Evolutionary conservation across 2,888 invertebrate species (phyloP).

Genomic region (Alentia gelatinosa): DNA sequence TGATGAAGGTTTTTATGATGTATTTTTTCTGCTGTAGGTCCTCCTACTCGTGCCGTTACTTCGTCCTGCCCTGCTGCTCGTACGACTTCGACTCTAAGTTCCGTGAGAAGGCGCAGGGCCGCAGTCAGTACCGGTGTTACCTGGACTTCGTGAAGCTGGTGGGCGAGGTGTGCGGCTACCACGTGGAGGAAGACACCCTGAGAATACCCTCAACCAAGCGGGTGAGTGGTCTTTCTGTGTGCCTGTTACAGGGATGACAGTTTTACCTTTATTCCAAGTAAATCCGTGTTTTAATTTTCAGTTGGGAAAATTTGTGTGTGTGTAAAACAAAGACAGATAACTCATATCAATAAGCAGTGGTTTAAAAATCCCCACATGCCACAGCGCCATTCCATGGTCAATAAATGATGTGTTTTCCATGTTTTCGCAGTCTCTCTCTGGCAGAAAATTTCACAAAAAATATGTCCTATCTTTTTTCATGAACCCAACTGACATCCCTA

Average conservation of each 20-base stretch:
- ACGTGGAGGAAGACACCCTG: conserved; percentile 88
- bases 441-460: no score
- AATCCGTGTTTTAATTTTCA: neutral
- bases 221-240: conserved; percentile 79
- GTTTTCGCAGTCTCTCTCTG: no score
- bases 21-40: no score
- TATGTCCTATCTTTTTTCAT: no score
- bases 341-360: no score
- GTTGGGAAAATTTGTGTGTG: no score
- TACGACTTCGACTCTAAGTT: conserved; percentile 95
- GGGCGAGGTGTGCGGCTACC: conserved; percentile 89
- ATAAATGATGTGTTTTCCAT: no score
- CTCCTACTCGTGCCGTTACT: conserved; percentile 86
- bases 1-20: no score
- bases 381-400: no score
- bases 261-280: neutral
- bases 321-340: conserved; percentile 80
- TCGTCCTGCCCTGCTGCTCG: conserved; percentile 96
- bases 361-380: no score
- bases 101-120: conserved; percentile 82
- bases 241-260: neutral
- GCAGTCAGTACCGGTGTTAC: conserved; percentile 87
- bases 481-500: no score
- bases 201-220: conserved; percentile 98
- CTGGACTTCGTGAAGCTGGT: conserved; percentile 81